Conservation (phyloP, 1,140 invertebrate genomes). For the Trichomalopsis sarcophagae region DNA sequence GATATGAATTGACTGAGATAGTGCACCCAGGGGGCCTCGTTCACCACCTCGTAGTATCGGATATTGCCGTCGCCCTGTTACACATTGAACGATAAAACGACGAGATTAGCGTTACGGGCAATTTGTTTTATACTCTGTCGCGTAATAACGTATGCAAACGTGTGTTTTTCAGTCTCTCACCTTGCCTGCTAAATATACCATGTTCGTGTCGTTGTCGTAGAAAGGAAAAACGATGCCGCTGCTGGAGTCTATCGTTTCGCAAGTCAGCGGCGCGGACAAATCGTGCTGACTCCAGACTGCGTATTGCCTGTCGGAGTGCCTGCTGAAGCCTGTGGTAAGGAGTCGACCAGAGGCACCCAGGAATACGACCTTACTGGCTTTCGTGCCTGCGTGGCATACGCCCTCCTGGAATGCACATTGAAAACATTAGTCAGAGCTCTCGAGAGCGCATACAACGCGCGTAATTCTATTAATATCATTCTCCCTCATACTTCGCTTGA, state of each 20-base stretch:
- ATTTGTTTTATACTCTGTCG: neutral
- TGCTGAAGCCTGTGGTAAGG: slow-evolving; percentile 93
- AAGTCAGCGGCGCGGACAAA: slow-evolving; percentile 83
- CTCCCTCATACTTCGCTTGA: neutral
- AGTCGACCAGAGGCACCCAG: slow-evolving; percentile 85
- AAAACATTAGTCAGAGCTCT: neutral
- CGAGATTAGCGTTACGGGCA: neutral
- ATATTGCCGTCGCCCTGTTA: slow-evolving; percentile 93
- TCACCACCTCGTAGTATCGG: slow-evolving; percentile 93
- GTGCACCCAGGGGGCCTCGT: slow-evolving; percentile 89
- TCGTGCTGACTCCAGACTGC: slow-evolving; percentile 92
- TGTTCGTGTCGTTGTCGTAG: slow-evolving; percentile 93
- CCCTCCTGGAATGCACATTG: slow-evolving; percentile 80
- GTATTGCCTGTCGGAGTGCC: slow-evolving; percentile 91
- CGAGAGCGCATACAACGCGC: too few species aligned
- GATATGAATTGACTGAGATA: slow-evolving; percentile 95
- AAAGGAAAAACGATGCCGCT: slow-evolving; percentile 95
- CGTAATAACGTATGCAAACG: neutral
- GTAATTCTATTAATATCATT: neutral
- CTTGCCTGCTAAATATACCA: slow-evolving; percentile 89
- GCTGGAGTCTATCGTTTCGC: slow-evolving; percentile 92
- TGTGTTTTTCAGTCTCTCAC: slow-evolving; percentile 69
- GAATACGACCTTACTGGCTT: slow-evolving; percentile 93
- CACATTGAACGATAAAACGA: neutral
- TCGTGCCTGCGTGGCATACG: slow-evolving; percentile 88